These are phyloP conservation scores for Trichogramma evanescens DNA, from an alignment of 2,888 invertebrate species.

Conservation along the genomic window DNA sequence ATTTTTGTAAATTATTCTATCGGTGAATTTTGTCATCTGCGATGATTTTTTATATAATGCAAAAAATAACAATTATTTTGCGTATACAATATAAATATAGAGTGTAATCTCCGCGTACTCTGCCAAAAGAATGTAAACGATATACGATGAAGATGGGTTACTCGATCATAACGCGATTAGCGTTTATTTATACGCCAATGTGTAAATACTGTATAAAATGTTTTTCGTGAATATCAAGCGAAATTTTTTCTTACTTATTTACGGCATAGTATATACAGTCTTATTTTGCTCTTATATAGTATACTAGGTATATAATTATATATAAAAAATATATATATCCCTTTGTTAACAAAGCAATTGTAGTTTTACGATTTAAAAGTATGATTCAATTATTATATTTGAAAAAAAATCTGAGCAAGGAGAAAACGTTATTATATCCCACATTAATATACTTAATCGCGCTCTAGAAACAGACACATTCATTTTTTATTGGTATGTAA, in stretches of 20 bases:
- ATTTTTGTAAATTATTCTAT: no score
- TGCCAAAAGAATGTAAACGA: slow-evolving; percentile 11
- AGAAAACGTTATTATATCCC: no score
- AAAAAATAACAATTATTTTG: no score
- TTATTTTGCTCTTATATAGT: slow-evolving; percentile 10
- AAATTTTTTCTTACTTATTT: slow-evolving; percentile 14
- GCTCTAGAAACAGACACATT: no score
- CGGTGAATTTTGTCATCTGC: no score
- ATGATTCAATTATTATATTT: neutral
- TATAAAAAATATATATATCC: neutral
- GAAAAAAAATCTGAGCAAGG: no score
- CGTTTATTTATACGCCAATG: slow-evolving; percentile 19
- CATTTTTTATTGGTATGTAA: no score
- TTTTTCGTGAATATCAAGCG: slow-evolving; percentile 10
- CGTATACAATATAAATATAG: neutral
- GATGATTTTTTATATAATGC: no score
- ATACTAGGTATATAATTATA: no score
- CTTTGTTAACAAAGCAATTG: slow-evolving; percentile 4
- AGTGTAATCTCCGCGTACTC: slow-evolving; percentile 12
- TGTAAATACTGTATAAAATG: slow-evolving; percentile 24
- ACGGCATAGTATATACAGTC: slow-evolving; percentile 15
- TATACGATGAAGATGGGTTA: neutral
- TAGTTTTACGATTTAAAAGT: slow-evolving; percentile 15
- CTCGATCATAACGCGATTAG: slow-evolving; percentile 16
- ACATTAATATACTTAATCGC: no score